These are phyloP conservation scores for Drosophila triauraria DNA, from an alignment of 1,140 invertebrate genomes.

Conservation along the genomic window DNA sequence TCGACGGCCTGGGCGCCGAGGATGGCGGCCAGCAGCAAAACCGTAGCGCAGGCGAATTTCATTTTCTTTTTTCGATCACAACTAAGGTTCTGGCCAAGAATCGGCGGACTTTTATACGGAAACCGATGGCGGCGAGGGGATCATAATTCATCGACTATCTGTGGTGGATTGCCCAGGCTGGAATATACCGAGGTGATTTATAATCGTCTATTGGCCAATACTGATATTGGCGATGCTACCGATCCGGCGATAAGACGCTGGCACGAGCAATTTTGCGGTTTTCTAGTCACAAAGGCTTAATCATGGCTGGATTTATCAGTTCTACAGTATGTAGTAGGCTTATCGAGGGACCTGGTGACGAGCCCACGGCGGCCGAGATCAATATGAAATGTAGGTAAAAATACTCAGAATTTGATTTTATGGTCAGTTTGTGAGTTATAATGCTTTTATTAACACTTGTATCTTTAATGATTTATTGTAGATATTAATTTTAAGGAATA, in stretches of 20 bases:
- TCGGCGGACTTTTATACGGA: slow-evolving; percentile 28
- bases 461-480: too few relatives aligned
- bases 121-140: neutral
- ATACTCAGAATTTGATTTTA: neutral
- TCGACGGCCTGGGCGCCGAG: slow-evolving; percentile 43
- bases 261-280: neutral
- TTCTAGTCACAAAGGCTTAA: neutral
- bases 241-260: slow-evolving; percentile 30
- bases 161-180: slow-evolving; percentile 8
- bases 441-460: too few relatives aligned
- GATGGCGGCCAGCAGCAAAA: slow-evolving; percentile 34
- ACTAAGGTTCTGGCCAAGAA: slow-evolving; percentile 33
- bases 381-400: neutral
- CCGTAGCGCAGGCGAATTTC: slow-evolving; percentile 45
- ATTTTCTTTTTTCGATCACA: slow-evolving; percentile 25
- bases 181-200: slow-evolving; percentile 38
- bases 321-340: neutral
- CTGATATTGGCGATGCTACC: slow-evolving; percentile 35
- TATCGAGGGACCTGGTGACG: slow-evolving; percentile 18
- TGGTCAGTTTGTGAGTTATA: too few relatives aligned
- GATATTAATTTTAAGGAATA: too few relatives aligned
- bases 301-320: slow-evolving; percentile 31
- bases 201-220: slow-evolving; percentile 26
- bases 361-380: slow-evolving; percentile 12
- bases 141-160: slow-evolving; percentile 50